Evolutionary conservation across 2,113 vertebrate species (phyloP), one percentile per base, ranked within the genome.

Genomic region (Cyprinodon brontotheroides): DNA sequence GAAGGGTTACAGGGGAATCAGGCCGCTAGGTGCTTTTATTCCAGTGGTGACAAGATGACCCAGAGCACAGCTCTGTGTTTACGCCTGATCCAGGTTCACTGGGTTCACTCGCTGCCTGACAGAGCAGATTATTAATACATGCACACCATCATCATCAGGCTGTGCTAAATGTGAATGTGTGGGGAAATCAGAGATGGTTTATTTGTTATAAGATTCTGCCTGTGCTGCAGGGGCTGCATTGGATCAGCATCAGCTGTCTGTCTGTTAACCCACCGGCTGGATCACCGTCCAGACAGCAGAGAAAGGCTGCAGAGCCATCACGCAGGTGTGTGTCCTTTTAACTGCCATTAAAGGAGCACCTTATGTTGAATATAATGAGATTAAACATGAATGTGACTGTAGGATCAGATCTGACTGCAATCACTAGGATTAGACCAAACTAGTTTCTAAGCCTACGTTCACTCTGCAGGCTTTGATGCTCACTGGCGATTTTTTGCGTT

Each of bases 81-180:
- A 47, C 57, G 43, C 2, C 22, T 0, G 20, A 67, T 61, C 4
- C 5, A 41, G 62, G 82, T 83, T 91, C 71, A 77, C 50, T 2
- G 66, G 72, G 76, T 80, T 84, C 82, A 78, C 75, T 64, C 57
- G 72, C 67, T 3, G 73, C 69, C 53, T 77, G 79, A 79, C 13
- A 61, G 65, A 89, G 72, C 60, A 36, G 50, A 76, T 81, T 85
- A 87, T 82, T 80, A 86, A 89, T 84, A 84, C 66, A 81, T 67
- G 45, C 74, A 77, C 77, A 10, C 50, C 22, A 83, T 82, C 80
- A 82, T 57, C 20, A n/a, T 4, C 79, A 75, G 84, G 75, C 72
- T 78, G 9, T 10, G 11, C 68, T 63, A 71, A 78, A 75, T 59
- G 61, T 15, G 43, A 78, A 53, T 39, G 60, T 85, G 68, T 78